Base-by-base conservation (phyloP, 2,113 vertebrate genomes). In the Litocranius walleri region DNA sequence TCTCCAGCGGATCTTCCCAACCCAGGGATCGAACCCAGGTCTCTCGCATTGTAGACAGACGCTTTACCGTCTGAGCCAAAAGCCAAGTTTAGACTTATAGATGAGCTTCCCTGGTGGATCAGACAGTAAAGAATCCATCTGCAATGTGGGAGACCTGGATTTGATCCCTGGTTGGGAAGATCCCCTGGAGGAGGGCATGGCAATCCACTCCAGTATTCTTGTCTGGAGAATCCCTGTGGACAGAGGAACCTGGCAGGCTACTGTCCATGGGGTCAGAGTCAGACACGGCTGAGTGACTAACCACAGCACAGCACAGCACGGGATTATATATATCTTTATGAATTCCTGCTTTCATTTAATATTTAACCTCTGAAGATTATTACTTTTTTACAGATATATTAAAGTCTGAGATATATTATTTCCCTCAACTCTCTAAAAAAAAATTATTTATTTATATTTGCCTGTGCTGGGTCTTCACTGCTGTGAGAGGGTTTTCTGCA, bases 301-400 rank as follows among this genome's bases (percentile, higher is more conserved):
- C n/a, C n/a, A 36, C n/a, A 36, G 17, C 64, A 21, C 0, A 23
- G 64, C 19, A 23, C n/a, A 71, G 67, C 19, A 6, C 0, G 0
- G 13, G 43, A 19, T 67, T 90, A 21, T 84, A 17, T 6, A 33
- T 57, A 30, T 9, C 5, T 30, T 43, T 81, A 56, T 83, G 15
- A 3, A 81, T 64, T 33, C 13, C 48, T 84, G 30, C 5, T 91
- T 96, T 91, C 30, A 57, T 43, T 93, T 62, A 27, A n/a, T 80
- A 54, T 82, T 56, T 84, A 91, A 45, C 67, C 21, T 29, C 50
- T 87, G 45, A 71, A 11, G 10, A n/a, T 86, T 94, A 71, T 23
- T 36, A 33, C 50, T 11, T 27, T 89, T 82, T n/a, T 88, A 1
- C 6, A 52, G 23, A 3, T 7, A 64, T 14, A 25, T 0, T 57